Base-by-base conservation (phyloP, 2,797 vertebrate species). In the Alectoris magna region DNA sequence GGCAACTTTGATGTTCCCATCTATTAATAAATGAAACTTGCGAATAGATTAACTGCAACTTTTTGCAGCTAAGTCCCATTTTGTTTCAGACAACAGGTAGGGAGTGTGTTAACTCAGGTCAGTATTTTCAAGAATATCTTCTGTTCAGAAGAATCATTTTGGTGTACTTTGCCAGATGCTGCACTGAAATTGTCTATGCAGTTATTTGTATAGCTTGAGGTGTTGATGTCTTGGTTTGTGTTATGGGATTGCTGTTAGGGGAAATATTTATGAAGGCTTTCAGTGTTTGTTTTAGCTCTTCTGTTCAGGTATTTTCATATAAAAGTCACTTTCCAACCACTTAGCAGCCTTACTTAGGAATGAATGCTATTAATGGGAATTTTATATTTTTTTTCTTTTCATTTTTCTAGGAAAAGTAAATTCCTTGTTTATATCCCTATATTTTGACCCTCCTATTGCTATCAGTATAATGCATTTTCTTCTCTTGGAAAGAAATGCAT, bases 401-500 rank as follows among this genome's bases (percentile, higher is more conserved):
- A 4, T 11, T 94, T 88, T 83, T 85, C 60, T 77, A 36, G 7
- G 43, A 85, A 80, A 26, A 39, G 6, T 43, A 31, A 89, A 74
- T 87, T 87, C 46, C 23, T 64, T 55, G 53, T 85, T 82, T 71
- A 11, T 91, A 80, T 68, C 19, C 49, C 58, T n/a, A 7, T 58
- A n/a, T 48, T 96, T 85, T 89, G 87, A 76, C 92, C 34, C 44
- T 89, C 66, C 87, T 93, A 80, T 31, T 89, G 44, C 84, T 85
- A 55, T 95, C 72, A 91, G 78, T 14, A 1, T 95, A 94, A 94
- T 84, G 72, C 69, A 56, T 94, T 94, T 95, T 94, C 87, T 96
- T 96, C 84, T 94, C 89, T 87, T 80, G 29, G 91, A 96, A 96
- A 95, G 91, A 96, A 96, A 87, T 95, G 92, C 95, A 91, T 95